phyloP scores from a whole-genome alignment of 1,140 invertebrate species.

The Heliothis virescens region DNA sequence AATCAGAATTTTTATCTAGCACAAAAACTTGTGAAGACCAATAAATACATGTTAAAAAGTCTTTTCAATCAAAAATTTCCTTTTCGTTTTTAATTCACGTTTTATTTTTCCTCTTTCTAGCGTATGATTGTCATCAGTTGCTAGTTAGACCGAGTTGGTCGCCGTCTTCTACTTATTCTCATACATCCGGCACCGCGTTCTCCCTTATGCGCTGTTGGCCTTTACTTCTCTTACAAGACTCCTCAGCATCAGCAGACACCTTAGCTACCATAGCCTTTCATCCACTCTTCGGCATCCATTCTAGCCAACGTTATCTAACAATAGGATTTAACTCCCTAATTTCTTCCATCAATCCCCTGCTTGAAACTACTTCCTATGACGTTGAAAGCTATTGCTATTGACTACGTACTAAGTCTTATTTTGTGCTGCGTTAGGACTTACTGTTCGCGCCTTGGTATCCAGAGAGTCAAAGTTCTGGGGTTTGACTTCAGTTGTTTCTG shows the following conservation, averaged over 20 bases:
- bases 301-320: slow-evolving; percentile 85
- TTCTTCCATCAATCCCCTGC: slow-evolving; percentile 87
- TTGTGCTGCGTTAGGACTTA: slow-evolving; percentile 77
- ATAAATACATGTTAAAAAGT: too few species aligned
- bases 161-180: slow-evolving; percentile 89
- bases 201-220: slow-evolving; percentile 76
- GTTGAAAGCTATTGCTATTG: slow-evolving; percentile 87
- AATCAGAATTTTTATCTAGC: too few species aligned
- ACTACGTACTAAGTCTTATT: slow-evolving; percentile 74
- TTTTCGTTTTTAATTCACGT: too few species aligned
- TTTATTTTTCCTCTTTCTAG: slow-evolving; percentile 67
- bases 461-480: slow-evolving; percentile 80
- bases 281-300: slow-evolving; percentile 85
- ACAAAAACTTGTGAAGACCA: too few species aligned
- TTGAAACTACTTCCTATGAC: slow-evolving; percentile 87
- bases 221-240: slow-evolving; percentile 84
- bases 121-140: slow-evolving; percentile 86
- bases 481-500: slow-evolving; percentile 84
- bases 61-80: too few species aligned
- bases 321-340: slow-evolving; percentile 86
- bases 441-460: slow-evolving; percentile 83
- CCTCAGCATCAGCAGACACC: slow-evolving; percentile 57
- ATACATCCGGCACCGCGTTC: slow-evolving; percentile 76
- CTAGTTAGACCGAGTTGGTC: slow-evolving; percentile 91
- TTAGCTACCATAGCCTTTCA: slow-evolving; percentile 77